These are phyloP conservation scores for Ctenoplectra terminalis DNA, from an alignment of 1,140 invertebrate species.

Conservation along the genomic window DNA sequence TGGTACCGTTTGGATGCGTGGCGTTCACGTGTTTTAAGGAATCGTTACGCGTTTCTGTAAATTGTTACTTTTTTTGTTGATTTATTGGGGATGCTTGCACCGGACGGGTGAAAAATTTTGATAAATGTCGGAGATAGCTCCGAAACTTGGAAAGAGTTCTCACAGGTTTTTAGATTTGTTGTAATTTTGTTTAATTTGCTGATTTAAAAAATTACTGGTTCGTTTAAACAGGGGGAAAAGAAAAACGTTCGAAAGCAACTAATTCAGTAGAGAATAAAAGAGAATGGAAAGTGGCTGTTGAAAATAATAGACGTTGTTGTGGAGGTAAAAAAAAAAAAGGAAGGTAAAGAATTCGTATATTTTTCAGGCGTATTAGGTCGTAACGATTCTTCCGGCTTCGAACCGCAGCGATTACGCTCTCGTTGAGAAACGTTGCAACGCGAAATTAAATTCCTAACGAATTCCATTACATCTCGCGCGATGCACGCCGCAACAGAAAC, in stretches of 20 bases:
- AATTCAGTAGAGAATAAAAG: neutral
- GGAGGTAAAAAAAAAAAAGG: neutral
- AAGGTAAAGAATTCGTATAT: slow-evolving; percentile 11
- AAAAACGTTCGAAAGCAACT: too few species aligned
- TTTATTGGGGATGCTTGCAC: too few species aligned
- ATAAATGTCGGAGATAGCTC: neutral
- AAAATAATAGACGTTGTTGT: neutral
- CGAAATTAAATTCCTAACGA: slow-evolving; percentile 65
- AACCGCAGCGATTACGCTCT: slow-evolving; percentile 31
- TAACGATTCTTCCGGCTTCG: slow-evolving; percentile 43
- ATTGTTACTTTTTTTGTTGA: neutral
- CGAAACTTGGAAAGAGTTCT: neutral
- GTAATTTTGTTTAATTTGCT: neutral
- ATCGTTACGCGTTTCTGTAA: neutral
- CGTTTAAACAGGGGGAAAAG: too few species aligned
- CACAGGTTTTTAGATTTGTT: neutral
- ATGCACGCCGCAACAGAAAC: slow-evolving; percentile 40
- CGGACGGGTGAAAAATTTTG: too few species aligned
- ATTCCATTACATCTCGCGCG: slow-evolving; percentile 59
- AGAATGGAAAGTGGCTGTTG: neutral
- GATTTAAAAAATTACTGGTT: too few species aligned
- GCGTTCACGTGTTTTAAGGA: neutral
- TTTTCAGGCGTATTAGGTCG: slow-evolving; percentile 46
- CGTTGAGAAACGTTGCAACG: slow-evolving; percentile 39
- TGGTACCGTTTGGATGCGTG: neutral